A percentile compares a stretch with the other conserved stretches of the same genome.
phyloP scores from a whole-genome alignment of 2,797 vertebrate species.

The Mycteria americana region DNA sequence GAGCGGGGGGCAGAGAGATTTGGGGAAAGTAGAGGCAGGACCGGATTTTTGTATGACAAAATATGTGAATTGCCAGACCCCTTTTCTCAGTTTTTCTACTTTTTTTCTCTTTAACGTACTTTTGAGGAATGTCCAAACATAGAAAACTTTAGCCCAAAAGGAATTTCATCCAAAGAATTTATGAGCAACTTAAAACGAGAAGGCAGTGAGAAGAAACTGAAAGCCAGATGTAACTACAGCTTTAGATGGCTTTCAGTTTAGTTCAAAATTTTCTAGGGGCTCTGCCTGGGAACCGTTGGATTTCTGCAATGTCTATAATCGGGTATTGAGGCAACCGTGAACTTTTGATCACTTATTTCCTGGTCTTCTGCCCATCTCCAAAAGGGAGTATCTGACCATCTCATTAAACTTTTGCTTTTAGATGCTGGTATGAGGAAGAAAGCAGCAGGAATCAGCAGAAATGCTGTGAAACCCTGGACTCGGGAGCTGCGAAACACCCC shows the following conservation, averaged over 20 bases:
- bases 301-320: background rate
- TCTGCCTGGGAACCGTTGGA: background rate
- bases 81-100: background rate
- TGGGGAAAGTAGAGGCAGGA: background rate
- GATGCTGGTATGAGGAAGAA: background rate
- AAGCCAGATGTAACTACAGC: conserved; percentile 43
- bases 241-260: conserved; percentile 15
- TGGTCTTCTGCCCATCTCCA: background rate
- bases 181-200: conserved; percentile 55
- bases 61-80: background rate
- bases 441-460: background rate
- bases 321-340: background rate
- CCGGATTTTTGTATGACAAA: background rate
- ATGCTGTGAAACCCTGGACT: background rate
- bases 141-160: conserved; percentile 16
- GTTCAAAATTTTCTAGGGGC: conserved; percentile 4
- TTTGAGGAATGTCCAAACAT: conserved; percentile 30
- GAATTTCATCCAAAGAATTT: conserved; percentile 55
- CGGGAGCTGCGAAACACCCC: background rate
- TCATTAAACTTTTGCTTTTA: background rate
- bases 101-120: background rate
- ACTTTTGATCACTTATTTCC: conserved; percentile 4
- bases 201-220: conserved; percentile 45
- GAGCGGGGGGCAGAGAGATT: background rate
- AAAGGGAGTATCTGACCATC: background rate